Base-by-base conservation (phyloP, 2,113 vertebrate genomes). In the Nerophis lumbriciformis region DNA sequence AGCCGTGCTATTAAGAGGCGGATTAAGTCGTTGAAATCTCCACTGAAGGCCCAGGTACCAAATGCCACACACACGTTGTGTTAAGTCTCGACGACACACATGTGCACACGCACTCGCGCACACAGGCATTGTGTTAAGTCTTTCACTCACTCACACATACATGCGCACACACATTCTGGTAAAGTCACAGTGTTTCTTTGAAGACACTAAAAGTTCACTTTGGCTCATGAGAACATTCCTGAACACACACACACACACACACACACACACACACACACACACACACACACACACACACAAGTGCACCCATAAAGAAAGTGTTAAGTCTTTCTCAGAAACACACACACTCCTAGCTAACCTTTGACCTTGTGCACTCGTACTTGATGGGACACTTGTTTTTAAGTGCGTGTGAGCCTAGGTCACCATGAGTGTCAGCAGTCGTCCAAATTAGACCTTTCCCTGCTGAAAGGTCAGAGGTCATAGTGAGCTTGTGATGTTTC, bases 401-500 rank as follows among this genome's bases (percentile, higher is more conserved):
- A 50, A 49, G 47, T 59, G 52, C 55, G 52, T 53, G 67, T 59
- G 38, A 19, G 55, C 59, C 59, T 28, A 28, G 28, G 63, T 81
- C 83, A 81, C 74, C 65, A 63, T 28, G 71, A 58, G 65, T 81
- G 79, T 65, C 68, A 81, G 65, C 48, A 68, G 53, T 14, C 49
- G 42, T 68, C 72, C 79, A 68, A 80, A 81, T 80, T 62, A 77
- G 76, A 76, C 21, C 45, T 52, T 77, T 60, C 54, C 65, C 47
- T 80, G 63, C 48, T 37, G 37, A 80, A n/a, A 75, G 83, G 82
- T 83, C 77, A 81, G 38, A 66, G 69, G 78, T 70, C 73, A 72
- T 45, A 11, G 42, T 61, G 73, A 72, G 48, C 66, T 65, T 67
- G 68, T 78, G 86, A 79, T 75, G 85, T 89, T 85, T 90, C 76